Evolutionary conservation across 2,113 vertebrate genomes (phyloP).

Genomic region (Grantiella picta): DNA sequence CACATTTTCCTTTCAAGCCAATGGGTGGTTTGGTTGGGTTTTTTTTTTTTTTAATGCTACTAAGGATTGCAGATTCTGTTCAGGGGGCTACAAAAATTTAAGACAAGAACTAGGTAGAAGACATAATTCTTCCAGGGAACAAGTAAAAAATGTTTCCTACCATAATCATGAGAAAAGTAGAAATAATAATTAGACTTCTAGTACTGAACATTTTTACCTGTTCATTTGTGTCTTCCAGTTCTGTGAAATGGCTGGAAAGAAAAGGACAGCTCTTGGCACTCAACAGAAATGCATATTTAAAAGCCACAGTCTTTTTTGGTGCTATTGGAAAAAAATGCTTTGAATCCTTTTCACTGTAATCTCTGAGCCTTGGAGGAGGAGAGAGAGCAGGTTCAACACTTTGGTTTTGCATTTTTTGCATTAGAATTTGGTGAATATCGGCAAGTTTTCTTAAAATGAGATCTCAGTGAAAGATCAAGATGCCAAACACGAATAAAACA

Average conservation of each 20-base stretch:
- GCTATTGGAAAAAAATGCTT: not conserved
- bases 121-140: not conserved
- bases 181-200: not conserved
- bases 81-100: not conserved
- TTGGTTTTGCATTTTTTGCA: not conserved
- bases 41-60: not conserved
- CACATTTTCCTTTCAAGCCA: slow-evolving; percentile 45
- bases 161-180: not conserved
- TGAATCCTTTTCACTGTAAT: not conserved
- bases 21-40: too few relatives aligned
- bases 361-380: not conserved
- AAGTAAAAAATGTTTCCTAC: not conserved
- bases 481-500: not conserved
- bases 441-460: not conserved
- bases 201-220: not conserved
- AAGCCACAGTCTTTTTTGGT: not conserved
- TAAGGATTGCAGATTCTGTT: not conserved
- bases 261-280: not conserved
- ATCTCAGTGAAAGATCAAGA: not conserved
- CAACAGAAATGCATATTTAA: not conserved
- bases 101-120: not conserved
- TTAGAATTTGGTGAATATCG: not conserved
- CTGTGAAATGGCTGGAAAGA: not conserved
- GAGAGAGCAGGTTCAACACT: not conserved
- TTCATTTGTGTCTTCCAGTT: not conserved